Conservation (phyloP, 2,113 vertebrate species). For the Falcunculus frontatus region DNA sequence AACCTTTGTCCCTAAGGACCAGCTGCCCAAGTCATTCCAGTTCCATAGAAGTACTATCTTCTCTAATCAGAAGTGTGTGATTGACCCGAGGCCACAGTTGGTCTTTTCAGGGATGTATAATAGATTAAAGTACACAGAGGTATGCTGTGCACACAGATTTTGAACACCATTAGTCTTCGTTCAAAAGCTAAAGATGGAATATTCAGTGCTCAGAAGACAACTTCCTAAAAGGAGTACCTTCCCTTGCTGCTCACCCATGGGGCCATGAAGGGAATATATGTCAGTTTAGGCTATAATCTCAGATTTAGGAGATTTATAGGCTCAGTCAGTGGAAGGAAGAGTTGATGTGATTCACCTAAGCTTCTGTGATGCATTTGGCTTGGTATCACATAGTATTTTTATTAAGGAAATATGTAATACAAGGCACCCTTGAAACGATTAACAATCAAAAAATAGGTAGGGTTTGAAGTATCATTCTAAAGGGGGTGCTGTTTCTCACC, state of each 20-base stretch:
- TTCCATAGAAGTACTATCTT: neutral
- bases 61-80: neutral
- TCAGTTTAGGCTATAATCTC: neutral
- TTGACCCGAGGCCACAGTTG: neutral
- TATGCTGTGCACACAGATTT: neutral
- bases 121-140: neutral
- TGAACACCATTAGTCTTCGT: neutral
- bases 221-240: neutral
- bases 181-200: neutral
- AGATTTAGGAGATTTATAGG: conserved; percentile 19
- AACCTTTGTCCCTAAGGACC: neutral
- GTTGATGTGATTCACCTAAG: conserved; percentile 33
- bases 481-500: neutral
- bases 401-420: neutral
- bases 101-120: neutral
- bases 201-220: neutral
- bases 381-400: neutral
- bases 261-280: neutral
- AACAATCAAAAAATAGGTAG: neutral
- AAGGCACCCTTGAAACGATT: neutral
- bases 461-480: neutral
- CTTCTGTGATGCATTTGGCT: conserved; percentile 13
- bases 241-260: neutral
- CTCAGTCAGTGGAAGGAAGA: conserved; percentile 1
- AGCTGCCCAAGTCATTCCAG: neutral